Percentiles rank a stretch among this genome's conserved stretches.
phyloP scores from a whole-genome alignment of 2,888 invertebrate species.

The Ferrisia virgata region DNA sequence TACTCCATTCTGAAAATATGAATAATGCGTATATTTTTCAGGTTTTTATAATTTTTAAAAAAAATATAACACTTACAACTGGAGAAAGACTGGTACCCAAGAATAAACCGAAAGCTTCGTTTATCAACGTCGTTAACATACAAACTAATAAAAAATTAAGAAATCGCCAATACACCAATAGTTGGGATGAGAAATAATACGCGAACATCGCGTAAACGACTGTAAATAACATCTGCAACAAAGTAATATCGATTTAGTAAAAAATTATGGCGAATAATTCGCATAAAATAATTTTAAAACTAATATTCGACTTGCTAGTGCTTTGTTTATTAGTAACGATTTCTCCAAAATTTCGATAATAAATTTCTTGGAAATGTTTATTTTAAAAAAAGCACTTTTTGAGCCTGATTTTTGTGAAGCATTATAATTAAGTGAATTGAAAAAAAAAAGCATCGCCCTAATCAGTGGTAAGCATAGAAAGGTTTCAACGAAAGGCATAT shows the following conservation, averaged over 20 bases:
- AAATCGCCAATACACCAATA: conserved; percentile 57
- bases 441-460: too few relatives aligned
- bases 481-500: too few relatives aligned
- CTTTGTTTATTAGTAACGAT: too few relatives aligned
- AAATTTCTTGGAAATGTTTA: too few relatives aligned
- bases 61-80: conserved; percentile 51
- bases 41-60: neutral
- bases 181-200: conserved; percentile 60
- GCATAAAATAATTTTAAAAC: too few relatives aligned
- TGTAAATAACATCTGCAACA: conserved; percentile 56
- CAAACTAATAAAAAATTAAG: conserved; percentile 57
- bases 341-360: too few relatives aligned
- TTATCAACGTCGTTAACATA: conserved; percentile 57
- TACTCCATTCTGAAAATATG: conserved; percentile 51
- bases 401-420: too few relatives aligned
- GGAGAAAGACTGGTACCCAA: conserved; percentile 57
- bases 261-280: neutral
- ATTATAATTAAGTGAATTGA: too few relatives aligned
- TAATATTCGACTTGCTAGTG: too few relatives aligned
- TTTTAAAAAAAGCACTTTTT: too few relatives aligned
- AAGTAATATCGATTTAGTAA: conserved; percentile 46
- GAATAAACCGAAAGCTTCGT: conserved; percentile 58
- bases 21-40: neutral
- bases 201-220: conserved; percentile 57
- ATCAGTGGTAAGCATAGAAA: too few relatives aligned